These are phyloP conservation scores for Falco punctatus DNA, from an alignment of 2,113 vertebrate species.

Conservation along the genomic window DNA sequence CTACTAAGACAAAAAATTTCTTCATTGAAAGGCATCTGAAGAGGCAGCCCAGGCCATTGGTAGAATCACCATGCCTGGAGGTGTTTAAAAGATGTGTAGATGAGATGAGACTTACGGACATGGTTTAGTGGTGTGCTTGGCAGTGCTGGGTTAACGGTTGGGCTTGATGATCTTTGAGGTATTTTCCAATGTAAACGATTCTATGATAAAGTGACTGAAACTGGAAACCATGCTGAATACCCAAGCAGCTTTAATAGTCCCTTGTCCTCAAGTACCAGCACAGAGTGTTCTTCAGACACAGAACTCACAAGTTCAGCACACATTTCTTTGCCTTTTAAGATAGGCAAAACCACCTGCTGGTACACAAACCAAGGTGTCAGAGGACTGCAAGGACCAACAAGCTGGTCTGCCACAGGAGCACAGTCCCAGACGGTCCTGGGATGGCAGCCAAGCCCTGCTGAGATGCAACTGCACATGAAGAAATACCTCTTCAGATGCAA, in stretches of 20 bases:
- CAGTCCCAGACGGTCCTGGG: background rate
- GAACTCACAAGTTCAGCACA: background rate
- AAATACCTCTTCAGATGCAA: background rate
- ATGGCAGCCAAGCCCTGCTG: too few relatives aligned
- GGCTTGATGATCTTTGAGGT: too few relatives aligned
- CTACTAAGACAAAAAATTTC: too few relatives aligned
- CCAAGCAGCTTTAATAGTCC: background rate
- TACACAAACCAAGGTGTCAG: rapidly evolving
- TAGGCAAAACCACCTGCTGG: background rate
- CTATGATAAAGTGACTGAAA: background rate
- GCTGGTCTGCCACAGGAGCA: background rate
- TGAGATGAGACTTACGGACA: too few relatives aligned
- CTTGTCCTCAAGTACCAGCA: background rate
- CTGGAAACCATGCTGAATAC: background rate
- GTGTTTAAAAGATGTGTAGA: too few relatives aligned
- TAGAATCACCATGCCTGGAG: too few relatives aligned
- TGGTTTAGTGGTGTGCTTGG: too few relatives aligned
- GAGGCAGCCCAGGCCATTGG: too few relatives aligned
- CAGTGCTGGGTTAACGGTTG: too few relatives aligned
- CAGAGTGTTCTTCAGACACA: background rate
- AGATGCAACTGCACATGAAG: background rate
- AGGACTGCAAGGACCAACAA: background rate
- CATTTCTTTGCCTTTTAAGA: background rate
- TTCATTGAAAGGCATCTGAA: too few relatives aligned
- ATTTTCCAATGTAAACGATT: too few relatives aligned